Percentiles rank a stretch among this genome's conserved stretches.
These are phyloP conservation scores for Amblyornis subalaris DNA, from an alignment of 2,113 vertebrate species.

Conservation along the genomic window DNA sequence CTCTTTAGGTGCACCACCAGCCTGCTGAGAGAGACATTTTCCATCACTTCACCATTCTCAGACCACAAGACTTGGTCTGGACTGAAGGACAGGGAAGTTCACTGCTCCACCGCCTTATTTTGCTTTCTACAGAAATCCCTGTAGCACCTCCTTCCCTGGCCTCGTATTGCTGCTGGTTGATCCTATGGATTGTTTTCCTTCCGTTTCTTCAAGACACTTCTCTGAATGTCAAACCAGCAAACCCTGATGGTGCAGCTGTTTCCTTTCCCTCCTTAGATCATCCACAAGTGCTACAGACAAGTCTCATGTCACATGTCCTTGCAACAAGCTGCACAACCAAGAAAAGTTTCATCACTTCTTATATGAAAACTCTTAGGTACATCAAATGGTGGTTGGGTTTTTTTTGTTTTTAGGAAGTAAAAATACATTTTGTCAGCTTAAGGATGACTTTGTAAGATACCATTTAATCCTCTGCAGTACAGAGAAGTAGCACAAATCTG, in stretches of 20 bases:
- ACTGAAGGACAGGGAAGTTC: background rate
- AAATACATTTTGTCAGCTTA: background rate
- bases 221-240: background rate
- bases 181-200: background rate
- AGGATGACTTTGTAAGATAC: background rate
- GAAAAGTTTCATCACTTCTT: background rate
- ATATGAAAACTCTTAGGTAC: background rate
- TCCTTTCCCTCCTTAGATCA: background rate
- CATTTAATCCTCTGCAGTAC: background rate
- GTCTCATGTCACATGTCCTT: background rate
- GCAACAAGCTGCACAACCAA: background rate
- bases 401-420: background rate
- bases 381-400: background rate
- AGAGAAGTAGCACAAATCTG: background rate
- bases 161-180: background rate
- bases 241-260: rapidly evolving
- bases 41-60: background rate
- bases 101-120: background rate
- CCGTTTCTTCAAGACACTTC: background rate
- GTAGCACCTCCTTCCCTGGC: background rate
- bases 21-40: background rate
- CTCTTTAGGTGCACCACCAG: background rate
- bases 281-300: background rate
- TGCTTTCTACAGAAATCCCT: background rate
- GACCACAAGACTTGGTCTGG: background rate